Evolutionary conservation across 1,140 invertebrate species (phyloP), one percentile per base, ranked within the genome.

Genomic region (Homalodisca vitripennis): DNA sequence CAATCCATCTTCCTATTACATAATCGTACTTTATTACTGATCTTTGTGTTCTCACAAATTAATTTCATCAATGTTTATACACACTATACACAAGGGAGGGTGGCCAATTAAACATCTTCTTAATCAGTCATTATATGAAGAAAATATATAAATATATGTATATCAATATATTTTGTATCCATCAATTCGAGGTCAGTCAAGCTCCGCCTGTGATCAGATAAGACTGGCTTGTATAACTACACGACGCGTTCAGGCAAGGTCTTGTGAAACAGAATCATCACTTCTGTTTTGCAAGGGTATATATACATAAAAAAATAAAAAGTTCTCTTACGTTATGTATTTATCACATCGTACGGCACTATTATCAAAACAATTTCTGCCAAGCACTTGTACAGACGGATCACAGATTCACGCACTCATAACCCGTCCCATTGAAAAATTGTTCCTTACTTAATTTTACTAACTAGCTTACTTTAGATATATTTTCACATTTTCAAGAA

Each of bases 271-370:
- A 27, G 14, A 13, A 29, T 22, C 55, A 22, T 12, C 20, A 6
- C 55, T 24, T 60, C 26, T 60, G 55, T 60, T 60, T 60, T 60
- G 55, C 26, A 60, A 60, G 55, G 55, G n/a, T 60, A 60, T 60
- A 60, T 60, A 60, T 60, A 60, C 55, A 60, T 60, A 60, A 60
- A 60, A 60, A 60, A 60, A 60, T 60, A 60, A 60, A 60, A 60
- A 60, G 26, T 60, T 60, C 55, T 60, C 55, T 60, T 60, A 60
- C 13, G 55, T 60, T 60, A 22, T 22, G 55, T 60, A 60, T 66
- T 66, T 66, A 66, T 66, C 63, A 66, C 63, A 66, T 66, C 63
- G 26, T 66, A 66, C 63, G 63, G 63, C 63, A 66, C 63, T 60
- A 60, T 60, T 60, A 60, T 60, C 55, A 51, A 51, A 51, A 63